phyloP scores from a whole-genome alignment of 64 coral and sea anemone genomes.

The Orbicella faveolata region DNA sequence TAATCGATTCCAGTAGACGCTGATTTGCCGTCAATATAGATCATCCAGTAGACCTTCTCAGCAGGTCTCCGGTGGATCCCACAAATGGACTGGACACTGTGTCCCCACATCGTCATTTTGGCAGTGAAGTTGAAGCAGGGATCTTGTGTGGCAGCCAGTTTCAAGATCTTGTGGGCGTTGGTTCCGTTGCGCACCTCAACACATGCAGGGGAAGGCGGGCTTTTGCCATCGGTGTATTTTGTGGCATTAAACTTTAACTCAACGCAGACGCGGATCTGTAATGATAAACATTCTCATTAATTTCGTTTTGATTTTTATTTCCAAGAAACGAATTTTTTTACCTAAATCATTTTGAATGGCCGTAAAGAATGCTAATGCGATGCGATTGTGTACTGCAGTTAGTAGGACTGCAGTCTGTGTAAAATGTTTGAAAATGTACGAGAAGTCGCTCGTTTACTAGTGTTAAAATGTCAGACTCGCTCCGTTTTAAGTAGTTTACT shows the following conservation, averaged over 20 bases:
- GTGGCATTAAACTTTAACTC: constrained; percentile 15
- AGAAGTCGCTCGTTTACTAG: too few species aligned
- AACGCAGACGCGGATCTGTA: constrained; percentile 43
- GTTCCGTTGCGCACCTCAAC: constrained; percentile 33
- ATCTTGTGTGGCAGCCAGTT: background rate
- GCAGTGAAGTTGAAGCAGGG: constrained; percentile 29
- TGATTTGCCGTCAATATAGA: background rate
- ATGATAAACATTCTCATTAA: too few species aligned
- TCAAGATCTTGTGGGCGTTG: constrained; percentile 17
- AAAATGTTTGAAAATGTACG: too few species aligned
- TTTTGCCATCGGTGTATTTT: background rate
- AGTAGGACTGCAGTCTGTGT: too few species aligned
- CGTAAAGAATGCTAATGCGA: too few species aligned
- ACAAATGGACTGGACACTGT: constrained; percentile 24
- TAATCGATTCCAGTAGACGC: constrained; percentile 24
- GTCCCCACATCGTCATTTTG: background rate
- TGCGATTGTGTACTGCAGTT: too few species aligned
- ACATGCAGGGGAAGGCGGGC: background rate
- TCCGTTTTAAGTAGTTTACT: too few species aligned
- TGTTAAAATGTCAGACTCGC: too few species aligned
- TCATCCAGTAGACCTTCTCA: constrained; percentile 53
- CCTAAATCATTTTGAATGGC: too few species aligned
- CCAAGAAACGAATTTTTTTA: too few species aligned
- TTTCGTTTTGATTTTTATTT: too few species aligned
- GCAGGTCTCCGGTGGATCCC: background rate